A percentile compares a stretch with the other conserved stretches of the same genome.
Evolutionary conservation across 2,113 vertebrate genomes (phyloP).

Genomic region (Mobula hypostoma): DNA sequence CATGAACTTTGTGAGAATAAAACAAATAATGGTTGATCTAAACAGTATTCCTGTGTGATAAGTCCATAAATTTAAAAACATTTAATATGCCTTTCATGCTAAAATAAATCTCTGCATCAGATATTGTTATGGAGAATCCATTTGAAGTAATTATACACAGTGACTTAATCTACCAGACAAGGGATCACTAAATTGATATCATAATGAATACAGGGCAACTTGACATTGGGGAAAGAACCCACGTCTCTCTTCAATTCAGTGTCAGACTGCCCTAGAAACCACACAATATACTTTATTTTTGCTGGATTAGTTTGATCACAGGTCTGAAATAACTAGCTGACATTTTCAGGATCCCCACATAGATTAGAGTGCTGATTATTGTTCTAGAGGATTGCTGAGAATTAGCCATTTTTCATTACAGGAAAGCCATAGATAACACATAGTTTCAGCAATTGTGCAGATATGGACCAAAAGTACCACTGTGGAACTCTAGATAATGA

Average conservation of each 20-base stretch:
- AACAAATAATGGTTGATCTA: not conserved
- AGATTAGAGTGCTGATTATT: not conserved
- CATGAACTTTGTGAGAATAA: not conserved
- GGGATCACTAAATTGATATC: not conserved
- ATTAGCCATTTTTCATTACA: not conserved
- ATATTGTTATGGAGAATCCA: not conserved
- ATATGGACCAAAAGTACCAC: not conserved
- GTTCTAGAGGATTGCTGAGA: not conserved
- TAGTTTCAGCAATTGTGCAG: not conserved
- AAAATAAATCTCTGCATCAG: not conserved
- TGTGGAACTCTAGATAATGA: not conserved
- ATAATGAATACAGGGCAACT: not conserved
- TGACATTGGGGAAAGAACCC: constrained; percentile 31
- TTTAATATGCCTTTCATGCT: not conserved
- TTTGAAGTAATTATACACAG: not conserved
- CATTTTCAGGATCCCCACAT: not conserved
- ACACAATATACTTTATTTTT: not conserved
- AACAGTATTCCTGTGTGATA: not conserved
- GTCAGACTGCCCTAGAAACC: constrained; percentile 4
- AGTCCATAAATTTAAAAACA: not conserved
- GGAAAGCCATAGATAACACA: not conserved
- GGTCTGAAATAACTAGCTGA: not conserved
- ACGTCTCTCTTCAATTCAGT: not conserved
- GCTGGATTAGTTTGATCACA: not conserved
- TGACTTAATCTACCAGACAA: not conserved